A percentile compares a stretch with the other conserved stretches of the same genome.
These are phyloP conservation scores for Bacillus rossius DNA, from an alignment of 1,140 invertebrate genomes.

Conservation along the genomic window DNA sequence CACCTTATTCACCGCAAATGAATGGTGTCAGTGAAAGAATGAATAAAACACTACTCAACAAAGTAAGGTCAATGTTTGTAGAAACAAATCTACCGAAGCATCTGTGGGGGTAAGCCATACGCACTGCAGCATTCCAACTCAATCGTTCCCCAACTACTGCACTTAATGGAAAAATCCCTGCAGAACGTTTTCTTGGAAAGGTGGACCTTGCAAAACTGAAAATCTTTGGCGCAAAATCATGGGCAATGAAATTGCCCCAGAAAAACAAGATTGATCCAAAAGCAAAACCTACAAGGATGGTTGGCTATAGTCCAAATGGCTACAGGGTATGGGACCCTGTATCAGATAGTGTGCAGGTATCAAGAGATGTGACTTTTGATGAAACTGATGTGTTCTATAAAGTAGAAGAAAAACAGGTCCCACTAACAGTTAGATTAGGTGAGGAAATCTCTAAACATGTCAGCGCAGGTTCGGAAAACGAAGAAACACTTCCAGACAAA, in stretches of 20 bases:
- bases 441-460: too few species aligned
- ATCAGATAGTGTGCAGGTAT: too few species aligned
- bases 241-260: too few species aligned
- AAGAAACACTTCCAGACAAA: too few species aligned
- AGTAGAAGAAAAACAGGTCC: too few species aligned
- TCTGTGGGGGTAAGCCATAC: constrained; percentile 35
- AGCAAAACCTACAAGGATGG: constrained; percentile 18
- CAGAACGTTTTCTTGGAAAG: constrained; percentile 28
- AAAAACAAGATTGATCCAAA: constrained; percentile 17
- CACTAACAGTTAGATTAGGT: too few species aligned
- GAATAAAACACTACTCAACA: constrained; percentile 37
- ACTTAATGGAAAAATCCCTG: constrained; percentile 27
- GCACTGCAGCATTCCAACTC: constrained; percentile 32
- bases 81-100: constrained; percentile 16
- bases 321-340: too few species aligned
- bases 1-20: constrained; percentile 34
- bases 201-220: constrained; percentile 20
- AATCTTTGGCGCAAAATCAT: constrained; percentile 21
- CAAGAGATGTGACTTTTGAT: too few species aligned
- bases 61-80: constrained; percentile 27
- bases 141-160: constrained; percentile 32
- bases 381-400: too few species aligned
- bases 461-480: too few species aligned
- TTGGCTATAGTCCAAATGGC: too few species aligned
- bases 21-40: constrained; percentile 39